Conservation (phyloP, 2,797 vertebrate genomes). For the Monodelphis domestica region DNA sequence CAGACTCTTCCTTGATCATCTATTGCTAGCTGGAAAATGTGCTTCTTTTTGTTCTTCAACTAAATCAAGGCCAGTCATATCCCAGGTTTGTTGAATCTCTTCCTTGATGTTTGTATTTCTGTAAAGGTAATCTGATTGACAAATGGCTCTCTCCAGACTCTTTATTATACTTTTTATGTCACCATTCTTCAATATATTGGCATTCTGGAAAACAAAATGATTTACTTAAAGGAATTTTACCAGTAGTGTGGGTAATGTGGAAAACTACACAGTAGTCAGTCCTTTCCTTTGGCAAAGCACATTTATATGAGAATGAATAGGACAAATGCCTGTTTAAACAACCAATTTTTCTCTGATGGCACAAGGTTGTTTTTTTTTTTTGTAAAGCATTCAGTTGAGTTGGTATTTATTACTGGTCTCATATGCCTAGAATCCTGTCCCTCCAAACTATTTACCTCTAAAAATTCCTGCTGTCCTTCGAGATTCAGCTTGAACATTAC, state of each 20-base stretch:
- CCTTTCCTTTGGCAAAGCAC: background rate
- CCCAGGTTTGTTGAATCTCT: background rate
- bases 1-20: background rate
- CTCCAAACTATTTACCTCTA: background rate
- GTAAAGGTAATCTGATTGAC: background rate
- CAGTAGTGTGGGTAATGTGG: background rate
- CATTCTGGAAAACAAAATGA: background rate
- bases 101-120: background rate
- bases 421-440: background rate
- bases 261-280: background rate
- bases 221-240: background rate
- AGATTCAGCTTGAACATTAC: background rate
- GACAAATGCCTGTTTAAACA: background rate
- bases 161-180: background rate
- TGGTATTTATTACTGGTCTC: background rate
- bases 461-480: background rate
- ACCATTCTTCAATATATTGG: background rate
- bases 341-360: background rate
- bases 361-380: background rate
- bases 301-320: background rate
- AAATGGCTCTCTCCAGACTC: background rate
- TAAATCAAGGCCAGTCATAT: background rate
- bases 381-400: background rate
- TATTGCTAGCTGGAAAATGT: slow-evolving; percentile 30
- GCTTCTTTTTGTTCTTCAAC: background rate